phyloP scores from a whole-genome alignment of 2,113 vertebrate genomes.

The Chaetura pelagica region DNA sequence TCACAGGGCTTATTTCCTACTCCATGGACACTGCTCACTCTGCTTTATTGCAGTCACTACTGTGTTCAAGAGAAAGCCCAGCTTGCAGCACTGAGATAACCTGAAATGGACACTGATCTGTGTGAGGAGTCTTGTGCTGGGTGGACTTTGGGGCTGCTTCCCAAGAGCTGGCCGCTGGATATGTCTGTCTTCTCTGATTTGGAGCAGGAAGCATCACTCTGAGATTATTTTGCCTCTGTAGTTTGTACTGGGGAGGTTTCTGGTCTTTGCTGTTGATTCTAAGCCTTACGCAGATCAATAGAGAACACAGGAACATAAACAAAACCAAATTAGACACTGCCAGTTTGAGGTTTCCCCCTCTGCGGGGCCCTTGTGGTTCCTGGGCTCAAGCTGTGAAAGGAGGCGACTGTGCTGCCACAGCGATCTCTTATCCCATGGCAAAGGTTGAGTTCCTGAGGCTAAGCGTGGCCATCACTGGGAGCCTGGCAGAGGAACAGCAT shows the following conservation, averaged over 20 bases:
- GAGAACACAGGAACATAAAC: conserved; percentile 34
- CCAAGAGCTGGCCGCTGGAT: background rate
- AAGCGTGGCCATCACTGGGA: background rate
- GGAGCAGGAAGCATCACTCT: background rate
- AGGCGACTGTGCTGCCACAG: conserved; percentile 49
- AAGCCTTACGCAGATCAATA: conserved; percentile 24
- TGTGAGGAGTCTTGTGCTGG: background rate
- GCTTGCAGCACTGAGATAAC: background rate
- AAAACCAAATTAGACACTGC: conserved; percentile 61
- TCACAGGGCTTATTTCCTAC: background rate
- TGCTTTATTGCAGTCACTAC: background rate
- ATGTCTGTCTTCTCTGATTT: background rate
- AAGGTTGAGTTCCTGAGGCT: background rate
- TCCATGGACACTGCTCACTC: background rate
- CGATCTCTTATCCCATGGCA: conserved; percentile 3
- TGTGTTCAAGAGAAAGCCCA: background rate
- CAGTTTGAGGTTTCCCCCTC: conserved; percentile 65
- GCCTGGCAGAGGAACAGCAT: background rate
- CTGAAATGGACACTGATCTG: background rate
- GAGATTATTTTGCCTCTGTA: conserved; percentile 8
- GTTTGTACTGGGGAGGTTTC: background rate
- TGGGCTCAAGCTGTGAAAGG: conserved; percentile 54
- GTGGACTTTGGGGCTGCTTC: background rate
- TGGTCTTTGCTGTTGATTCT: conserved; percentile 31
- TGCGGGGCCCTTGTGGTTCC: conserved; percentile 53